Conservation (phyloP, 1,140 invertebrate genomes). For the Melanaphis sacchari region DNA sequence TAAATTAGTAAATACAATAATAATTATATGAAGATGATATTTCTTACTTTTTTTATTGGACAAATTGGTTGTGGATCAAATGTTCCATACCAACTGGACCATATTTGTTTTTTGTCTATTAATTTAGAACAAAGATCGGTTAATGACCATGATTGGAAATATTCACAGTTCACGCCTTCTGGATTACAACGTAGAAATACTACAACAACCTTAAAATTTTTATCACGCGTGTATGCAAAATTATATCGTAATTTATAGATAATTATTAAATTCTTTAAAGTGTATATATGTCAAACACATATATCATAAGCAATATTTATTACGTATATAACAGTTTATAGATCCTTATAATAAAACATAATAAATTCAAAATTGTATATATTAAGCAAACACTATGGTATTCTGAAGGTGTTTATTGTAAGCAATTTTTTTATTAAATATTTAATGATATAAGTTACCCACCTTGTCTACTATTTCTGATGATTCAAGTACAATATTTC, state of each 20-base stretch:
- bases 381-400: background rate
- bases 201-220: background rate
- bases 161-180: constrained; percentile 45
- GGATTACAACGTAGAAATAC: constrained; percentile 44
- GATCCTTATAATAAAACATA: background rate
- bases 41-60: constrained; percentile 48
- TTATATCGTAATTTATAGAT: background rate
- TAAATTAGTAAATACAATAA: background rate
- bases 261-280: background rate
- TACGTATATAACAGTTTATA: background rate
- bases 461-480: background rate
- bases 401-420: background rate
- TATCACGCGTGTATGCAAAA: background rate
- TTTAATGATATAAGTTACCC: background rate
- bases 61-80: background rate
- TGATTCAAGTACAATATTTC: background rate
- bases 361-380: background rate
- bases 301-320: background rate
- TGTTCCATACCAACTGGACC: background rate
- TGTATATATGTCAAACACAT: too few relatives aligned
- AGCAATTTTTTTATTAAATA: background rate
- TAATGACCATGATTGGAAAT: constrained; percentile 45
- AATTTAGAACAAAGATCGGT: constrained; percentile 13
- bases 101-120: constrained; percentile 27
- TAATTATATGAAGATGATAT: background rate